Conservation (phyloP, 2,888 invertebrate genomes). For the Rhagonycha lutea region DNA sequence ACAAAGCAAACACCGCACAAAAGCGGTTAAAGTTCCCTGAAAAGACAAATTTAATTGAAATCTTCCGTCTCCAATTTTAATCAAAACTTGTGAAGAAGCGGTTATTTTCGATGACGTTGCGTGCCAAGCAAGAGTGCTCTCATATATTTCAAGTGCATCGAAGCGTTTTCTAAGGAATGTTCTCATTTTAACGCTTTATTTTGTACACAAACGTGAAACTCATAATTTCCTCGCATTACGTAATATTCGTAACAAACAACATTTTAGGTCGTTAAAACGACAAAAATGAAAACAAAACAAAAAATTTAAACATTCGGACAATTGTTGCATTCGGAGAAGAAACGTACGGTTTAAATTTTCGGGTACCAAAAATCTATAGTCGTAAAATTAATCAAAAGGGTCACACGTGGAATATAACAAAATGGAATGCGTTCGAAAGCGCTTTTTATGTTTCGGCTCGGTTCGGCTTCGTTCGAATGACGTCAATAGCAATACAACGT, state of each 20-base stretch:
- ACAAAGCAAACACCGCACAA: background rate
- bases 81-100: background rate
- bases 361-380: background rate
- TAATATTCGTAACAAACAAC: too few species aligned
- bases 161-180: background rate
- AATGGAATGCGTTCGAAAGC: slow-evolving; percentile 38
- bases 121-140: background rate
- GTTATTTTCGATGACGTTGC: background rate
- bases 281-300: background rate
- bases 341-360: background rate
- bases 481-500: slow-evolving; percentile 36
- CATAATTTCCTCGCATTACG: background rate
- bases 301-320: background rate
- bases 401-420: slow-evolving; percentile 39
- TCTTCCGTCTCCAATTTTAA: background rate
- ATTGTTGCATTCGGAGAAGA: background rate
- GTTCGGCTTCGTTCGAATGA: slow-evolving; percentile 35
- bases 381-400: slow-evolving; percentile 32
- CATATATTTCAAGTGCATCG: background rate
- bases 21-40: background rate
- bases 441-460: slow-evolving; percentile 30
- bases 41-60: background rate
- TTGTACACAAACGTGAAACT: background rate
- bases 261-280: background rate
- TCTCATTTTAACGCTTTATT: background rate